Conservation (phyloP, 2,888 invertebrate genomes). For the Pterostichus niger region DNA sequence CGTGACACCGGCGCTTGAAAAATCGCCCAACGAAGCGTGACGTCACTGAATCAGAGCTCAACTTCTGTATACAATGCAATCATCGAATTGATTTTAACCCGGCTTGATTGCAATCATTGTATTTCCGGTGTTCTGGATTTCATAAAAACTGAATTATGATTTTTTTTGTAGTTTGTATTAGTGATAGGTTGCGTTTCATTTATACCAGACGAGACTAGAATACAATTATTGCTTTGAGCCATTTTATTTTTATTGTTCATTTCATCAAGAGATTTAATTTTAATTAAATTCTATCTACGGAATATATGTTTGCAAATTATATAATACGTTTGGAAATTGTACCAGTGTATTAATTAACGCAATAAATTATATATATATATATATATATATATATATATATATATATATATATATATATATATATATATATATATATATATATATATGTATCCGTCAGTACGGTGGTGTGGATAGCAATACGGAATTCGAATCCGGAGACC, state of each 20-base stretch:
- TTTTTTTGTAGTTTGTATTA: constrained; percentile 16
- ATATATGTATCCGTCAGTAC: too few species aligned
- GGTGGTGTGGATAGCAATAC: too few species aligned
- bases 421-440: too few species aligned
- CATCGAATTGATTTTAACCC: constrained; percentile 33
- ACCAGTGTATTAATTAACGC: too few species aligned
- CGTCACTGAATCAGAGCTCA: constrained; percentile 21
- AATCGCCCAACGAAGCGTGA: constrained; percentile 39
- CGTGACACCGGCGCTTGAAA: background rate
- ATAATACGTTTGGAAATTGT: background rate
- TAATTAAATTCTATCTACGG: too few species aligned
- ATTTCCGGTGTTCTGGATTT: constrained; percentile 13
- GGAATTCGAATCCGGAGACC: too few species aligned
- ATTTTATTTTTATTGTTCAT: constrained; percentile 6
- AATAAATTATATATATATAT: background rate
- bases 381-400: too few species aligned
- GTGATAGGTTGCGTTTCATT: constrained; percentile 3
- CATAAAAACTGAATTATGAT: constrained; percentile 26
- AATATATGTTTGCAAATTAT: too few species aligned
- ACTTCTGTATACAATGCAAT: constrained; percentile 44
- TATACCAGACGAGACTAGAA: background rate
- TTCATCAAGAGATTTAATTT: too few species aligned
- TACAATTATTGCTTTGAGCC: background rate
- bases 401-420: too few species aligned
- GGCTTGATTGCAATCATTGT: constrained; percentile 47